Evolutionary conservation across 2,888 invertebrate genomes (phyloP).

Genomic region (Morpho achilles): DNA sequence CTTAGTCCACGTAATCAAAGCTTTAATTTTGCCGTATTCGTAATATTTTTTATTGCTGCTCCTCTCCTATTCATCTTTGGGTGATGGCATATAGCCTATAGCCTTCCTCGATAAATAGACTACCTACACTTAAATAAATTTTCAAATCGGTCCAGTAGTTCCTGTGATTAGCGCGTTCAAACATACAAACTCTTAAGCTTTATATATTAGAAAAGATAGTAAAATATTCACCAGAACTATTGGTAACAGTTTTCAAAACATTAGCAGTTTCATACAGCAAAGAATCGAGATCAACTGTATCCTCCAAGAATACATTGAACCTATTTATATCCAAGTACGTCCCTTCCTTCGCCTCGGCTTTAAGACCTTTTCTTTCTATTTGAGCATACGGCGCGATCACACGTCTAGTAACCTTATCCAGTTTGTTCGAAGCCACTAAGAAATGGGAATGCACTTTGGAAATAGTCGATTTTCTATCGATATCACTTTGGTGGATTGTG

Average conservation of each 20-base stretch:
- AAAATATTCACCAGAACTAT: conserved; percentile 66
- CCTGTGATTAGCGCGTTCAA: too few species aligned
- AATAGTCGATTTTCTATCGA: conserved; percentile 16
- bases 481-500: conserved; percentile 32
- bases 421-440: conserved; percentile 60
- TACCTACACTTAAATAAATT: too few species aligned
- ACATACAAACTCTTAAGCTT: too few species aligned
- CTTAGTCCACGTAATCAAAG: too few species aligned
- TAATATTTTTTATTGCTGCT: too few species aligned
- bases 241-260: conserved; percentile 75
- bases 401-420: conserved; percentile 76
- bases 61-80: too few species aligned
- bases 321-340: conserved; percentile 64
- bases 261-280: conserved; percentile 78
- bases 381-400: conserved; percentile 80
- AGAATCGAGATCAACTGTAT: conserved; percentile 75
- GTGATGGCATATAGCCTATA: too few species aligned
- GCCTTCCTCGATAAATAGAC: too few species aligned
- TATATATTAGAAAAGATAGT: neutral
- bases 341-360: conserved; percentile 50
- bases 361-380: conserved; percentile 61
- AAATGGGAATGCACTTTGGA: conserved; percentile 60
- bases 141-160: too few species aligned
- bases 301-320: conserved; percentile 74
- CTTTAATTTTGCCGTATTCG: too few species aligned